These are phyloP conservation scores for Nasonovia ribisnigri DNA, from an alignment of 2,888 invertebrate species.

Conservation along the genomic window DNA sequence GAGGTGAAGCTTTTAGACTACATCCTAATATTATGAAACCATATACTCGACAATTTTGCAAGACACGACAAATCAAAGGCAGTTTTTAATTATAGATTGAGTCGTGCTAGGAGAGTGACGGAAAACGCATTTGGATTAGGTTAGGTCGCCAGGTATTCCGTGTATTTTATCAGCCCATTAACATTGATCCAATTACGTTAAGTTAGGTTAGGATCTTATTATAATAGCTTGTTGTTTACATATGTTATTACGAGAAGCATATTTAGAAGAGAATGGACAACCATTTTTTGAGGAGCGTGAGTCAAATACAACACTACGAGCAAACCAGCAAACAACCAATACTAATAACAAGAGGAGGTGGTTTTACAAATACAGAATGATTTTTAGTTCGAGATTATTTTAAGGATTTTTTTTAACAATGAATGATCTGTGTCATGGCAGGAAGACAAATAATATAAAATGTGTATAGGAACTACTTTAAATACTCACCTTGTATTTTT, in stretches of 20 bases:
- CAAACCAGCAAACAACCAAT: too few relatives aligned
- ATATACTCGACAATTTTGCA: conserved; percentile 44
- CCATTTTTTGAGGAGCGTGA: not conserved
- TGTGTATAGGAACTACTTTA: too few relatives aligned
- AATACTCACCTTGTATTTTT: too few relatives aligned
- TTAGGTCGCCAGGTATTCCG: conserved; percentile 65
- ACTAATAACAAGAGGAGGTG: conserved; percentile 4
- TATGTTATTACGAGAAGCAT: conserved; percentile 29
- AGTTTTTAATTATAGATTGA: conserved; percentile 66
- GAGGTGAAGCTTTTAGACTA: conserved; percentile 68
- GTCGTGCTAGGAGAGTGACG: not conserved
- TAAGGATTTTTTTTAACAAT: not conserved
- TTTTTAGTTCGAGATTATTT: not conserved
- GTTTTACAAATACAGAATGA: conserved; percentile 21
- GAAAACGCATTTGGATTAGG: conserved; percentile 66
- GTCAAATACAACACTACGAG: too few relatives aligned
- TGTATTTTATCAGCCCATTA: conserved; percentile 62
- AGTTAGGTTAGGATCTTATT: conserved; percentile 15
- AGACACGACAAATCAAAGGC: conserved; percentile 61
- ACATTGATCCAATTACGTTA: conserved; percentile 48
- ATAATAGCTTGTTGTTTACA: conserved; percentile 51
- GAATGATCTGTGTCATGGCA: conserved; percentile 26
- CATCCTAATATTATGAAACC: conserved; percentile 66
- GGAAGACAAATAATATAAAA: conserved; percentile 1
- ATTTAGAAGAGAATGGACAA: conserved; percentile 19